Base-by-base conservation (phyloP, 30 jellyfish, hydroid and myxozoan genomes). In the Turritopsis rubra region DNA sequence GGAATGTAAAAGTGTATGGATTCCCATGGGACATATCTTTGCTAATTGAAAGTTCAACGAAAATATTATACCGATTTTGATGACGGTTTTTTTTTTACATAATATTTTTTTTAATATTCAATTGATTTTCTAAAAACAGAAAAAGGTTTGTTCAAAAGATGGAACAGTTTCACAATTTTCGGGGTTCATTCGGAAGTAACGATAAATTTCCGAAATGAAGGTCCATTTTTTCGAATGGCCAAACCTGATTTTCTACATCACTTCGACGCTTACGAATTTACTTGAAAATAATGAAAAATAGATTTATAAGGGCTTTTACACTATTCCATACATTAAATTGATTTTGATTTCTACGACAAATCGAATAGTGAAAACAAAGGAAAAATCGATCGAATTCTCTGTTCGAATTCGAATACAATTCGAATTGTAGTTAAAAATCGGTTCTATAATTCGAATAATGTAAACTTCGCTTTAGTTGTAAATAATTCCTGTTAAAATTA, bases 1-100 rank as follows among this genome's bases (percentile, higher is more conserved):
- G 0, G 98, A 93, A 52, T 85, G 95, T 73, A 93, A 93, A 84
- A 93, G 74, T 81, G 89, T 93, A 9, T 93, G 98, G 98, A 88
- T 93, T 8, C 96, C 98, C 13, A 93, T 93, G 98, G 98, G 98
- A 53, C 96, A 93, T 68, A 88, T 93, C 13, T 93, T 82, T 85
- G 98, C 98, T 28, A 93, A 93, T 78, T 93, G 81, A 52, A 9
- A 13, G 28, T 7, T 75, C n/a, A 68, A 7, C 17, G 9, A 68
- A 68, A 60, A 60, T n/a, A n/a, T n/a, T n/a, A n/a, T n/a, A n/a
- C n/a, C n/a, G n/a, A n/a, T n/a, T n/a, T n/a, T n/a, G n/a, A n/a
- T n/a, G n/a, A n/a, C 13, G 60, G 13, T 41, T 41, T 41, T 41
- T 41, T 41, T 41, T 41, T 41, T 41, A n/a, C n/a, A n/a, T n/a